Base-by-base conservation (phyloP, 2,797 vertebrate genomes). In the Eurystomus glaucurus region DNA sequence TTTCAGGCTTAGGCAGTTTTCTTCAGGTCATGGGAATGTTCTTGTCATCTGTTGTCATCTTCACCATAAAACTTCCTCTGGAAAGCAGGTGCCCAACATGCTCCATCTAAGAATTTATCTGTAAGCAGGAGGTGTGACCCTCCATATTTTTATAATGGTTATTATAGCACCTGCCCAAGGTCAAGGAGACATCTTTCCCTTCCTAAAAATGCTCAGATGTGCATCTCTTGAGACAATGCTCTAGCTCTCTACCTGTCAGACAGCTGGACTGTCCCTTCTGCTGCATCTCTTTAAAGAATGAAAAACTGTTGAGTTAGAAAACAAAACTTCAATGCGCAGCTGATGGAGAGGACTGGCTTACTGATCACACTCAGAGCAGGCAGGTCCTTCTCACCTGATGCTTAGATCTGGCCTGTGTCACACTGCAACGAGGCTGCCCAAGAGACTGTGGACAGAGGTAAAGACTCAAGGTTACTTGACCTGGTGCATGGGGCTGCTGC, bases 401-500 rank as follows among this genome's bases (percentile, higher is more conserved):
- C 14, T 39, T 13, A 14, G 11, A 10, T 28, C n/a, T 60, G 55
- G 23, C 35, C 9, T 3, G 2, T 2, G 0, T 51, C 26, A 4
- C 18, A 14, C 50, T 35, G 74, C 41, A 64, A 15, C 6, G 35
- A 41, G 19, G 43, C 37, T 35, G 10, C n/a, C n/a, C 12, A 33
- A 6, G 57, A 35, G 37, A 46, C 35, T 10, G 1, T 1, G 17
- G 35, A 4, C 46, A 37, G 46, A 29, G 66, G 20, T 8, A 29
- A 5, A 4, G 39, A 19, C 37, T 23, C 1, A 0, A 37, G 37
- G 13, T 6, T 29, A 3, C 23, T 11, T 18, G 29, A 14, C 4
- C 29, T 43, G 29, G 21, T 31, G 12, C 2, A 0, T 12, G 26
- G 68, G 22, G 39, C 35, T 78, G 33, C 71, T n/a, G 51, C 26